These are phyloP conservation scores for Sarotherodon lohbergeri DNA, from an alignment of 2,113 vertebrate genomes.

Conservation along the genomic window DNA sequence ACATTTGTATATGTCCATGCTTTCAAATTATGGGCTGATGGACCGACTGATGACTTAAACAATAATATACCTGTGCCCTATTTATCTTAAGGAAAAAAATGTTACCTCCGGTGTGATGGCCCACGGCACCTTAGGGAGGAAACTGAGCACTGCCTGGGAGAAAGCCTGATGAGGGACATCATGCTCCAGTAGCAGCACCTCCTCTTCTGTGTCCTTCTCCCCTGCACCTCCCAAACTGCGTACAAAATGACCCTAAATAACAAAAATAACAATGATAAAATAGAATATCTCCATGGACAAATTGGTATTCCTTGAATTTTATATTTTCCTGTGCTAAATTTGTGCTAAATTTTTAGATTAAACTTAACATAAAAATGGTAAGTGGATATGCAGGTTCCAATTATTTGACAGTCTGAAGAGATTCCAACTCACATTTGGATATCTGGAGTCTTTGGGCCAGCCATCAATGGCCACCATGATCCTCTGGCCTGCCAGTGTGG, in stretches of 20 bases:
- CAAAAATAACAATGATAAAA: neutral
- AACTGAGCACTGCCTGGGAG: conserved; percentile 89
- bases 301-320: neutral
- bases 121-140: conserved; percentile 94
- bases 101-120: conserved; percentile 83
- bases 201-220: conserved; percentile 91
- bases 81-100: neutral
- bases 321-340: neutral
- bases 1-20: neutral
- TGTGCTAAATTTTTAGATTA: rapidly evolving
- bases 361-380: neutral
- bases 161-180: conserved; percentile 95
- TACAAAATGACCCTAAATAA: conserved; percentile 90
- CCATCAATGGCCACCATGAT: conserved; percentile 96
- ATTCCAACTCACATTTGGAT: conserved; percentile 84
- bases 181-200: conserved; percentile 93
- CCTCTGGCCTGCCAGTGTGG: conserved; percentile 83
- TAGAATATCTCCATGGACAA: neutral
- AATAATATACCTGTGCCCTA: neutral
- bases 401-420: neutral
- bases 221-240: conserved; percentile 86
- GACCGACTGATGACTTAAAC: neutral
- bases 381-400: neutral
- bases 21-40: neutral
- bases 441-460: conserved; percentile 94